Percentiles rank a stretch among this genome's conserved stretches.
Evolutionary conservation across 2,797 vertebrate genomes (phyloP).

Genomic region (Syngnathus acus): DNA sequence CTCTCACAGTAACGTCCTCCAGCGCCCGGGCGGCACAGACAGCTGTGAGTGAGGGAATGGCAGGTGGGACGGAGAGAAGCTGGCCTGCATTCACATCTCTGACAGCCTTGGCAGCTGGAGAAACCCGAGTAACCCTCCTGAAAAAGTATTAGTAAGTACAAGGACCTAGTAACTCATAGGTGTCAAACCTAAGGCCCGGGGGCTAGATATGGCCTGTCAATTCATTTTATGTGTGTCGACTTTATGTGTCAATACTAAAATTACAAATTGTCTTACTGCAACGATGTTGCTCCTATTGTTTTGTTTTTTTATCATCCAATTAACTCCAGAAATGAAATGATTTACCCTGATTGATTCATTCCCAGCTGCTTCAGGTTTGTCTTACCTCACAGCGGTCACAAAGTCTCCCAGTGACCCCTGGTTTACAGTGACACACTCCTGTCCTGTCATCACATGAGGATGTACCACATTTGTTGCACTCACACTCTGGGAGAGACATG

Average conservation of each 20-base stretch:
- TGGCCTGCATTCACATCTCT: conserved; percentile 70
- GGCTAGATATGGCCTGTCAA: too few relatives aligned
- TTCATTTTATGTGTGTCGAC: too few relatives aligned
- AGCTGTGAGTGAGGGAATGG: conserved; percentile 72
- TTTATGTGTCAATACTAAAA: too few relatives aligned
- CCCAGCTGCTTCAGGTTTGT: not conserved
- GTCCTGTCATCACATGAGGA: conserved; percentile 73
- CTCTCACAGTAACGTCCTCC: conserved; percentile 75
- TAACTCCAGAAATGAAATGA: not conserved
- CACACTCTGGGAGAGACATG: conserved; percentile 61
- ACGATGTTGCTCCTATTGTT: too few relatives aligned
- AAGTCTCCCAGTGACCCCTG: conserved; percentile 67
- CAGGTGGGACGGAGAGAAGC: conserved; percentile 69
- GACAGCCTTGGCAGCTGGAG: conserved; percentile 74
- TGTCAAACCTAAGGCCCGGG: too few relatives aligned
- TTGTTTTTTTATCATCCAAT: not conserved
- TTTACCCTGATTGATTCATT: not conserved
- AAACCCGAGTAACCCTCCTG: conserved; percentile 76
- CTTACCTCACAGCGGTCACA: conserved; percentile 79
- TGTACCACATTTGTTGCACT: conserved; percentile 73
- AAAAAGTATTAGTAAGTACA: conserved; percentile 15
- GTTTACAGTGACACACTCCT: conserved; percentile 78
- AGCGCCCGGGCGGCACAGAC: conserved; percentile 71
- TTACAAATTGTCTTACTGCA: too few relatives aligned
- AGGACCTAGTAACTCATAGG: not conserved